phyloP scores from a whole-genome alignment of 2,797 vertebrate genomes.

The Brachymystax lenok region DNA sequence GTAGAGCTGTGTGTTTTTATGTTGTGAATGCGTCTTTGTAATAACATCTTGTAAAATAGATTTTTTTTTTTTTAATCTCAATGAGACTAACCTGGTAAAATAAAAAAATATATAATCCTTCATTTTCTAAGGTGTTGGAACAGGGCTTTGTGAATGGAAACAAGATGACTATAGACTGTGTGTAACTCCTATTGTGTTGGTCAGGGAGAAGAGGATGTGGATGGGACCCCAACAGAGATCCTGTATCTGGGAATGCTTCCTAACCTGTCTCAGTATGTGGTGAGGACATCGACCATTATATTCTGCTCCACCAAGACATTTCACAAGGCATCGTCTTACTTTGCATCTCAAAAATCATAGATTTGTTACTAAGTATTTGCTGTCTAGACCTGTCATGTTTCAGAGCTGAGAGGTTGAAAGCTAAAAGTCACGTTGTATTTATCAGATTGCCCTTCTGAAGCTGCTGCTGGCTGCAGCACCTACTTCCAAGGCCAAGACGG shows the following conservation, averaged over 20 bases:
- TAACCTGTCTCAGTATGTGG: conserved; percentile 95
- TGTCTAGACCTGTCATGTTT: neutral
- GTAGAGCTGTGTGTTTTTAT: too few relatives aligned
- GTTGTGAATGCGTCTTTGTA: neutral
- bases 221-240: conserved; percentile 87
- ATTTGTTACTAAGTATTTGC: neutral
- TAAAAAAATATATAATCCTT: neutral
- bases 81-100: too few relatives aligned
- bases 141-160: neutral
- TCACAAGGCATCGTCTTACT: too few relatives aligned
- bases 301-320: too few relatives aligned
- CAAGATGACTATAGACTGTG: neutral
- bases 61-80: too few relatives aligned
- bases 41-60: too few relatives aligned
- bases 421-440: neutral
- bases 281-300: conserved; percentile 65
- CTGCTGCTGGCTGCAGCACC: conserved; percentile 94
- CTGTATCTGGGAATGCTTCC: conserved; percentile 91
- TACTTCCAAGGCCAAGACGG: conserved; percentile 97
- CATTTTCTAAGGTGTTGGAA: neutral
- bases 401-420: neutral
- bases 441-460: conserved; percentile 91
- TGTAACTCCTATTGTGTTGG: neutral
- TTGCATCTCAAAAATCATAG: too few relatives aligned
- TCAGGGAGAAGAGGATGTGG: conserved; percentile 93